Conservation (phyloP, 2,888 invertebrate genomes). For the Erebia palarica region DNA sequence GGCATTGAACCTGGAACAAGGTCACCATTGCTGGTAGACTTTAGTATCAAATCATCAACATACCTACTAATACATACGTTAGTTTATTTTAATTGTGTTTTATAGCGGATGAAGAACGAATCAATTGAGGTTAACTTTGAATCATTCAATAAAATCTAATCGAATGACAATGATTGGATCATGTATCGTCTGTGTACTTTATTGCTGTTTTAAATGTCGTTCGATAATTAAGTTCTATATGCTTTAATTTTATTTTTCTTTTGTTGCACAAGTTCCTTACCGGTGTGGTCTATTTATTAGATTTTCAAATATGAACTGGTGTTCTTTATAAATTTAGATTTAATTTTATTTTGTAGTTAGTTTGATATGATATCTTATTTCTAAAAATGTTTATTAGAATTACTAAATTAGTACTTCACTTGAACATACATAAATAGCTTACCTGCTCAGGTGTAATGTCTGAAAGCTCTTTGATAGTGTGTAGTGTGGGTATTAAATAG, state of each 20-base stretch:
- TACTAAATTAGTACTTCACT: no score
- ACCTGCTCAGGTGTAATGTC: no score
- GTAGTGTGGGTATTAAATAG: no score
- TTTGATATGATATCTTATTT: no score
- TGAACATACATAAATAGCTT: no score
- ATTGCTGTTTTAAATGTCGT: not conserved
- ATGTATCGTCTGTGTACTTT: not conserved
- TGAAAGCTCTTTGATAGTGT: no score
- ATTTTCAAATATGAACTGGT: no score
- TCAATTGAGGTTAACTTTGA: constrained; percentile 13
- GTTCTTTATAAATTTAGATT: no score
- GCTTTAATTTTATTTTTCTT: not conserved
- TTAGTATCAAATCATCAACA: not conserved
- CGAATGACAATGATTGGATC: constrained; percentile 7
- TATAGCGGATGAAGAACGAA: constrained; percentile 27
- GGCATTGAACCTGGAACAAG: constrained; percentile 37
- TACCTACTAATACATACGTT: not conserved
- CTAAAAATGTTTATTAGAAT: no score
- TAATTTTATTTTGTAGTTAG: no score
- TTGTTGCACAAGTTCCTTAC: not conserved
- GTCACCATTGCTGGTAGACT: constrained; percentile 14
- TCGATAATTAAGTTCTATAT: not conserved
- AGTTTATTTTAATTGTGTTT: constrained; percentile 18
- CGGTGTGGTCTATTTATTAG: no score
- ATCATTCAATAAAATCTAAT: constrained; percentile 18